Evolutionary conservation across 2,113 vertebrate genomes (phyloP).

Genomic region (Carollia perspicillata): DNA sequence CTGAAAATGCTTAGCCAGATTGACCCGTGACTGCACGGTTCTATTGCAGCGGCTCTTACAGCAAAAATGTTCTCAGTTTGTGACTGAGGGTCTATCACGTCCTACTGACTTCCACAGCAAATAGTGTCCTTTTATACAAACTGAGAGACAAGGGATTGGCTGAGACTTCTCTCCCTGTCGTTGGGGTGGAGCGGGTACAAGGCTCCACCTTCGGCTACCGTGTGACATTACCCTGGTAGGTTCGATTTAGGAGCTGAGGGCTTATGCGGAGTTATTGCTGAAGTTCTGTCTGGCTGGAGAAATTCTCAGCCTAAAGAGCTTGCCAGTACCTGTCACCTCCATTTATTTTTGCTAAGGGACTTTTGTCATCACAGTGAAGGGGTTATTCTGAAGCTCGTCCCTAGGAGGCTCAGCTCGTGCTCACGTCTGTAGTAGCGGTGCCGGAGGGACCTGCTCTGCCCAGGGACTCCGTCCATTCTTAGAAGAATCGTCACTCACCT

Average conservation of each 20-base stretch:
- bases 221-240: not conserved
- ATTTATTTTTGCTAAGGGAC: constrained; percentile 36
- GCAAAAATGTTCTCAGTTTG: constrained; percentile 5
- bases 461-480: not conserved
- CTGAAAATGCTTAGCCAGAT: constrained; percentile 8
- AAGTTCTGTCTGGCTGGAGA: not conserved
- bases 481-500: not conserved
- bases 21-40: not conserved
- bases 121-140: constrained; percentile 24
- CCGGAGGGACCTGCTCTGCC: not conserved
- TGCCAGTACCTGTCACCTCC: not conserved
- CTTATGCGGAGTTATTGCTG: not conserved
- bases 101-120: not conserved
- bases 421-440: not conserved
- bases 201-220: not conserved
- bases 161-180: not conserved
- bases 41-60: not conserved
- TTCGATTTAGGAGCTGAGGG: constrained; percentile 4
- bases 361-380: not conserved
- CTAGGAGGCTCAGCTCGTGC: not conserved
- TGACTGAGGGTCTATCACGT: not conserved
- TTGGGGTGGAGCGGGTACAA: not conserved
- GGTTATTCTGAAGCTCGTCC: not conserved
- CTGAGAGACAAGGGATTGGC: not conserved
- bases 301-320: constrained; percentile 31